These are phyloP conservation scores for Psilopsiagon aurifrons DNA, from an alignment of 2,113 vertebrate species.

Conservation along the genomic window DNA sequence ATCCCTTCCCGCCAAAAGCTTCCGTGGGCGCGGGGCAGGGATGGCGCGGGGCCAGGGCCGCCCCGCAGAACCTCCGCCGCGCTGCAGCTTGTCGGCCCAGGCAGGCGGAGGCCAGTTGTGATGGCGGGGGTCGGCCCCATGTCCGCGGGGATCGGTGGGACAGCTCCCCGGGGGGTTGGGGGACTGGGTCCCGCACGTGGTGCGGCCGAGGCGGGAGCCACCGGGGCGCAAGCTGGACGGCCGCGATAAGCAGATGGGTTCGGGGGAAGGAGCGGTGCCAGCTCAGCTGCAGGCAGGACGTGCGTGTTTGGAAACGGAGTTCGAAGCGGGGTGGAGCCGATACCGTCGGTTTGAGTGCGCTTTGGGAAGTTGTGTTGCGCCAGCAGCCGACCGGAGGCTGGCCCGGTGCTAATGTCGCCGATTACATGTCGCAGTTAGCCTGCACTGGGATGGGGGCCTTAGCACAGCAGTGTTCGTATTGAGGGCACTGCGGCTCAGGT, in stretches of 20 bases:
- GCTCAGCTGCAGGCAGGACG: rapidly evolving
- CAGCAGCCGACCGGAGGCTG: rapidly evolving
- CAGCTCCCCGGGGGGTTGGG: neutral
- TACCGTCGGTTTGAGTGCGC: rapidly evolving
- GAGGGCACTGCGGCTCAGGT: rapidly evolving
- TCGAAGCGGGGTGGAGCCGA: neutral
- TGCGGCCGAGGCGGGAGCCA: neutral
- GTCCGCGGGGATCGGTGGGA: neutral
- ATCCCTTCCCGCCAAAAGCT: neutral
- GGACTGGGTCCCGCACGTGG: no score
- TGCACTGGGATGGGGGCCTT: rapidly evolving
- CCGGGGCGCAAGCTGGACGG: no score
- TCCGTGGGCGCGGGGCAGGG: neutral
- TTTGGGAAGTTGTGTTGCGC: rapidly evolving
- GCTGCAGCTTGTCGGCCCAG: no score
- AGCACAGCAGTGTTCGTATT: neutral
- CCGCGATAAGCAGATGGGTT: neutral
- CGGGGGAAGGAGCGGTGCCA: no score
- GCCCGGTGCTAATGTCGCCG: rapidly evolving
- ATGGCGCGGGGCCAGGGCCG: neutral
- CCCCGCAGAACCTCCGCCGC: neutral
- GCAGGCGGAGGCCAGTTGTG: neutral
- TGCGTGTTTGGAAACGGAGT: neutral
- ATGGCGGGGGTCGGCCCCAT: no score
- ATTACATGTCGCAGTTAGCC: rapidly evolving